These are phyloP conservation scores for Astropecten irregularis DNA, from an alignment of 53 echinoderm and acorn worm genomes.

Conservation along the genomic window DNA sequence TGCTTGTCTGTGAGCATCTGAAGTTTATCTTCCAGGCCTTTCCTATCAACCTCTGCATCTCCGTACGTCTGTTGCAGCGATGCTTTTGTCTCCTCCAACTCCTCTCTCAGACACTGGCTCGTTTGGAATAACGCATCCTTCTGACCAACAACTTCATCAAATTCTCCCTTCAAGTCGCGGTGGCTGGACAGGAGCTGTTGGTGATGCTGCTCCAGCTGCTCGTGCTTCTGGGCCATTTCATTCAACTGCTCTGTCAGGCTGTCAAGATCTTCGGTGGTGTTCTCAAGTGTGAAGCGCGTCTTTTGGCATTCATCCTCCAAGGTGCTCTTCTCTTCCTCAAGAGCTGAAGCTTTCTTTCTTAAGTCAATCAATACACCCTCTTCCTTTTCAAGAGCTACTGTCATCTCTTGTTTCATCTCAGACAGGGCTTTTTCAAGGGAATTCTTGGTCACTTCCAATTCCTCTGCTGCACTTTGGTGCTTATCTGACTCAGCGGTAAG, in stretches of 20 bases:
- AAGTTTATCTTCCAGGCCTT: conserved; percentile 1
- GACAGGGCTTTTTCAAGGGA: conserved; percentile 40
- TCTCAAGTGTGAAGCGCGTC: conserved; percentile 56
- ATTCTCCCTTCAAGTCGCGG: conserved; percentile 54
- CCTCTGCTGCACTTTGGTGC: background rate
- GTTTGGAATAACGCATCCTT: conserved; percentile 41
- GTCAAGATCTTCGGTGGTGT: conserved; percentile 73
- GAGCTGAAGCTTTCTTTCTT: conserved; percentile 11
- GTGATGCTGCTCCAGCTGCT: conserved; percentile 58
- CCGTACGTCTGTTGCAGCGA: conserved; percentile 31
- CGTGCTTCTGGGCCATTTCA: conserved; percentile 22
- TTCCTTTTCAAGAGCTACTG: background rate
- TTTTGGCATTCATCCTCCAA: conserved; percentile 41
- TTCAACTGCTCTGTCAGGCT: conserved; percentile 62
- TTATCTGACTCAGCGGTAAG: conserved; percentile 21
- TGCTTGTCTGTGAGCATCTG: background rate
- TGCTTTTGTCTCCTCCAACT: conserved; percentile 53
- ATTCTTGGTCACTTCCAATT: background rate
- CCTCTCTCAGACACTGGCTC: conserved; percentile 27
- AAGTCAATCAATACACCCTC: conserved; percentile 23
- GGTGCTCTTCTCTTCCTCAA: conserved; percentile 44
- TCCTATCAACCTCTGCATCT: conserved; percentile 29
- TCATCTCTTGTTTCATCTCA: conserved; percentile 6
- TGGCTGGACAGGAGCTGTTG: conserved; percentile 16
- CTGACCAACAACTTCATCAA: conserved; percentile 41